Base-by-base conservation (phyloP, 1,140 invertebrate species). In the Drosophila tropicalis region DNA sequence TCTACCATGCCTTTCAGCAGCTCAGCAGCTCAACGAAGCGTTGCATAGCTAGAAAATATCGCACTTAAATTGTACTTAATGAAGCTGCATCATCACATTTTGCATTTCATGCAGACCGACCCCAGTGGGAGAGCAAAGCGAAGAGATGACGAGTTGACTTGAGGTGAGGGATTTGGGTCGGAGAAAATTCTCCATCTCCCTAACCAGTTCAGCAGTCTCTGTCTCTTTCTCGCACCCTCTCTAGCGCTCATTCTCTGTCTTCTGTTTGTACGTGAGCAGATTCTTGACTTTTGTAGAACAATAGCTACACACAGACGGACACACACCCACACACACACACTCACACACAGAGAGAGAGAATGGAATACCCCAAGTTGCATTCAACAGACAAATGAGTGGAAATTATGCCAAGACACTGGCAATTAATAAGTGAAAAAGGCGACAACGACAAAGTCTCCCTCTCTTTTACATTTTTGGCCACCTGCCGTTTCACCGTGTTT, bases 51-150 rank as follows among this genome's bases (percentile, higher is more conserved):
- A 79, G 81, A 66, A 73, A 86, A 86, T 82, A 87, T 87, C 76
- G 83, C 76, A 82, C 83, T 85, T 86, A 87, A 85, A 85, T 82
- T 85, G 82, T 83, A 82, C 82, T 86, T 86, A 86, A 86, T 87
- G 82, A 86, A 86, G 82, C 82, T 87, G 82, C 82, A 86, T 86
- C 83, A 86, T 86, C 82, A 86, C 79, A 86, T 86, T 86, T 87
- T 86, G 82, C 82, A 86, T 86, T 87, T 83, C 71, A 82, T 65
- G 55, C 56, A 56, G 40, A 54, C 51, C 7, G 54, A 25, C 47
- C 44, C 60, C 55, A 34, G 9, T 9, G 19, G 64, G 3, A 6
- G 51, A 29, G 41, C 5, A 41, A 41, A 5, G 13, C 4, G 41
- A 6, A 6, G 5, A 39, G 12, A 17, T 13, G 54, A 19, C 44